Base-by-base conservation (phyloP, 2,113 vertebrate species). In the Atlantisia rogersi region DNA sequence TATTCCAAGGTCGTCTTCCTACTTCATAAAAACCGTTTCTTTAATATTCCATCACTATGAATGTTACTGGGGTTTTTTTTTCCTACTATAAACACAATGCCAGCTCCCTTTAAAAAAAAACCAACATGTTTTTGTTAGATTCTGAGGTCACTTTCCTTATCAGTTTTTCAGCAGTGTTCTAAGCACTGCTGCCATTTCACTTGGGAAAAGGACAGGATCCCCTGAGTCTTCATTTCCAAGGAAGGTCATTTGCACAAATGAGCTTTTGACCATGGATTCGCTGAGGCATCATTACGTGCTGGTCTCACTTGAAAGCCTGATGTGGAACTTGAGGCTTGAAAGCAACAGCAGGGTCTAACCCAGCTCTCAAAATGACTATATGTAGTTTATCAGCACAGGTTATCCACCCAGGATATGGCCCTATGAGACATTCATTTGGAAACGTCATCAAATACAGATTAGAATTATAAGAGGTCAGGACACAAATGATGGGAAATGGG, bases 201-300 rank as follows among this genome's bases (percentile, higher is more conserved):
- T 53, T 56, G 16, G 58, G 73, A 76, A 83, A 84, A 88, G 0
- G 0, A 77, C 0, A 75, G 62, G n/a, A 67, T 20, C 6, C 15
- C 5, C 26, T 0, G 0, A 75, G 32, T 32, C 56, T 35, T 62
- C 14, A 82, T 68, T 93, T 75, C 58, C 3, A 5, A 48, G 35
- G 39, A 81, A 88, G 37, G 40, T 58, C 21, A 82, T 73, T 73
- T 64, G 32, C 28, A 80, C 24, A 67, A 59, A 67, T 0, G 0
- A 95, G 42, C 24, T 75, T 82, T 76, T 81, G 60, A 75, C 29
- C 10, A 35, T 1, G 8, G 31, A 83, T 86, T 63, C 86, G 39
- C 26, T 86, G 68, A 1, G 1, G 15, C 28, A 93, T 39, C 44
- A 20, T 53, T 88, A 48, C 80, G 28, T 46, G 20, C 11, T 53